These are phyloP conservation scores for Phrixothrix hirtus DNA, from an alignment of 2,888 invertebrate species.

Conservation along the genomic window DNA sequence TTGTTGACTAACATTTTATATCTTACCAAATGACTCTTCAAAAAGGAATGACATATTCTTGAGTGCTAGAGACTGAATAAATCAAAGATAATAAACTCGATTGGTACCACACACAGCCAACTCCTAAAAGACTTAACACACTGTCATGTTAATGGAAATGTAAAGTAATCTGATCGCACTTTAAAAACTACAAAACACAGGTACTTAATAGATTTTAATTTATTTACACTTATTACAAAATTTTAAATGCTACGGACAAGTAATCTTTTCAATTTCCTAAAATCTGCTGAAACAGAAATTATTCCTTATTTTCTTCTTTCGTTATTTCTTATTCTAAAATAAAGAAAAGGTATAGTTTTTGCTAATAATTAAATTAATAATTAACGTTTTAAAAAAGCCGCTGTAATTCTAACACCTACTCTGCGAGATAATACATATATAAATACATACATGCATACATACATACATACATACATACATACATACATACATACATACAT, in stretches of 20 bases:
- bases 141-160: slow-evolving; percentile 28
- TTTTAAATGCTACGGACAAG: too few relatives aligned
- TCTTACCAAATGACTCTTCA: slow-evolving; percentile 24
- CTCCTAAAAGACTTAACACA: slow-evolving; percentile 8
- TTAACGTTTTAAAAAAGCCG: neutral
- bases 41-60: slow-evolving; percentile 31
- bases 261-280: too few relatives aligned
- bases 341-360: neutral
- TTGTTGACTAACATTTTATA: slow-evolving; percentile 25
- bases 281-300: neutral
- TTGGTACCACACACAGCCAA: slow-evolving; percentile 14
- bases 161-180: slow-evolving; percentile 22
- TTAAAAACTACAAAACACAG: slow-evolving; percentile 10
- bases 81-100: slow-evolving; percentile 17
- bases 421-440: too few relatives aligned
- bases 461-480: too few relatives aligned
- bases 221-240: slow-evolving; percentile 1
- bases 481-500: too few relatives aligned
- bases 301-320: neutral
- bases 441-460: too few relatives aligned
- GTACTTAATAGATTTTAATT: slow-evolving; percentile 12
- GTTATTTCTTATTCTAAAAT: neutral
- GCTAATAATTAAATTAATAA: neutral
- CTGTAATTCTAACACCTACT: too few relatives aligned
- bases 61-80: slow-evolving; percentile 15